Conservation (phyloP, 1,140 invertebrate genomes). For the Microplitis demolitor region DNA sequence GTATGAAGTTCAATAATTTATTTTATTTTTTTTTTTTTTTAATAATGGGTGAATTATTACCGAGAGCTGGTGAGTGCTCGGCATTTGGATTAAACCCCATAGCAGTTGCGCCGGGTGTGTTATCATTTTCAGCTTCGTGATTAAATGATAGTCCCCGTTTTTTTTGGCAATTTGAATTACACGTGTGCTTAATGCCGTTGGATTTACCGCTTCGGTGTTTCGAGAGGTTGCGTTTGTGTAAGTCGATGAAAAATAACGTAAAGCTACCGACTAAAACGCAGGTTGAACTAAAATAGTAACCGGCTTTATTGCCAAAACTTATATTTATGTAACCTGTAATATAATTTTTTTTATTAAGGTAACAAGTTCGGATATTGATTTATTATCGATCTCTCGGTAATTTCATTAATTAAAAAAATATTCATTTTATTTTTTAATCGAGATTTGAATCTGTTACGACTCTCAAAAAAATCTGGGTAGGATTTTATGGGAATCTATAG, state of each 20-base stretch:
- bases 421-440: too few species aligned
- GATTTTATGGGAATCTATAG: too few species aligned
- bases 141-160: constrained; percentile 65
- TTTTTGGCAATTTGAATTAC: constrained; percentile 66
- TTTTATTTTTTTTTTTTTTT: neutral
- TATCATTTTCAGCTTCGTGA: constrained; percentile 66
- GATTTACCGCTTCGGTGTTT: constrained; percentile 70
- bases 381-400: too few species aligned
- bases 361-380: too few species aligned
- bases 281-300: constrained; percentile 82
- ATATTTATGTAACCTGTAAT: constrained; percentile 77
- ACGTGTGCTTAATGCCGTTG: constrained; percentile 64
- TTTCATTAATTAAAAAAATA: too few species aligned
- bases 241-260: constrained; percentile 78
- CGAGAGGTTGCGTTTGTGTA: constrained; percentile 73
- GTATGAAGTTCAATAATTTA: neutral
- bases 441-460: too few species aligned
- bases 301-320: constrained; percentile 73
- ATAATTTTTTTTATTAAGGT: neutral
- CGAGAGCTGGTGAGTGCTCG: constrained; percentile 44
- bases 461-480: too few species aligned
- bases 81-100: constrained; percentile 57
- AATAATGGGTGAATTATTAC: constrained; percentile 29
- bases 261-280: constrained; percentile 77
- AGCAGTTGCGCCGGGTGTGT: constrained; percentile 54